Evolutionary conservation across 2,113 vertebrate genomes (phyloP), one percentile per base, ranked within the genome.

Genomic region (Hydrochoerus hydrochaeris): DNA sequence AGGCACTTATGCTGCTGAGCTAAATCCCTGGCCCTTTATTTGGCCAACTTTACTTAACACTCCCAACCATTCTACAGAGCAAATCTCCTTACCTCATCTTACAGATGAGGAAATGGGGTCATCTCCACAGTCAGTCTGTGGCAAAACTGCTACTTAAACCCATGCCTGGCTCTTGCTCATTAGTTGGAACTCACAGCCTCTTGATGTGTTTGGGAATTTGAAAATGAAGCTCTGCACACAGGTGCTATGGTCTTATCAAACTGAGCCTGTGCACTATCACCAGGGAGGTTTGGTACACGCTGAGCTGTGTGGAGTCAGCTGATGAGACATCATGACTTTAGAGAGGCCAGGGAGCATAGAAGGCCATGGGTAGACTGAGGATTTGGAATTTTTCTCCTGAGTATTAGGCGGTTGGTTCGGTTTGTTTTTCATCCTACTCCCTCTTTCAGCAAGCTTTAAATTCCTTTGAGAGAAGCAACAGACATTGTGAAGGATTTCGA

Each of bases 171-270:
- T 82, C 12, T 12, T 28, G 24, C 32, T 28, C 35, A 71, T 89
- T 71, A 38, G 41, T 60, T 69, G 77, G 88, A 63, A 69, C 38
- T 46, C 54, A 12, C 11, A 78, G 52, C 44, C 57, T 83, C 73
- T 75, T 7, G 7, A 26, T 69, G 35, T 58, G 67, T 49, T 63
- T 20, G 73, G 93, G 86, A 92, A 81, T 97, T 89, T 88, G 71
- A 71, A 86, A 88, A 49, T 5, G 54, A 63, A 22, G 19, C 3
- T 44, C 49, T 4, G 0, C 19, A 26, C 11, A 80, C 32, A 78
- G 84, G 77, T 30, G 24, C 80, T 63, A 4, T 6, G 20, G 20
- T 38, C 63, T 77, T 38, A 38, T 12, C 35, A 44, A 85, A 16
- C 28, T 30, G 84, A 67, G 62, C 26, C 35, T 24, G 38, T n/a